phyloP scores from a whole-genome alignment of 2,113 vertebrate genomes.

The Cynoglossus semilaevis region DNA sequence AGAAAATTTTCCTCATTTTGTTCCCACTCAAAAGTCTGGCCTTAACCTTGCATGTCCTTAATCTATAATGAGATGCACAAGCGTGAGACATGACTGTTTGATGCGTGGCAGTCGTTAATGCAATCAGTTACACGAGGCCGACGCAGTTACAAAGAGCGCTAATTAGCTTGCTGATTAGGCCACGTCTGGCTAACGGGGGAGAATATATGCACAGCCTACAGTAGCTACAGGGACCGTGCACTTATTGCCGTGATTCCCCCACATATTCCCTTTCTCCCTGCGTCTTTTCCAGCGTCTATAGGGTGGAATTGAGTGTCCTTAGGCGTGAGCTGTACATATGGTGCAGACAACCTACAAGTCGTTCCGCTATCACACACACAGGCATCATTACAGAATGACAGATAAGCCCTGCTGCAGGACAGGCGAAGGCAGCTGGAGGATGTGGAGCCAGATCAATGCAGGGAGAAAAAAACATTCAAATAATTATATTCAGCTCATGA shows the following conservation, averaged over 20 bases:
- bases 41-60: slow-evolving; percentile 50
- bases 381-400: slow-evolving; percentile 25
- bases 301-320: slow-evolving; percentile 17
- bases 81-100: slow-evolving; percentile 53
- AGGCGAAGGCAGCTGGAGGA: slow-evolving; percentile 8
- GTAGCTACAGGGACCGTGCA: slow-evolving; percentile 38
- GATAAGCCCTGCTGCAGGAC: slow-evolving; percentile 23
- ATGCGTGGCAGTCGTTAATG: slow-evolving; percentile 68
- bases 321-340: slow-evolving; percentile 31
- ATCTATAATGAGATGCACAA: slow-evolving; percentile 60
- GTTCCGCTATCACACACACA: slow-evolving; percentile 24
- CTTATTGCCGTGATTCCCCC: slow-evolving; percentile 6
- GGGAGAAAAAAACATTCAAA: not conserved
- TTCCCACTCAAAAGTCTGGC: slow-evolving; percentile 26
- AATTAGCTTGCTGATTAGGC: slow-evolving; percentile 69
- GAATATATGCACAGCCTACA: slow-evolving; percentile 38
- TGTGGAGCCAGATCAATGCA: not conserved
- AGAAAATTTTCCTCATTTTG: slow-evolving; percentile 38
- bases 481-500: too few species aligned
- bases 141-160: slow-evolving; percentile 53
- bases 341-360: slow-evolving; percentile 22
- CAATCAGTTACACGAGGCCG: slow-evolving; percentile 65
- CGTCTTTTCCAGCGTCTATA: slow-evolving; percentile 21
- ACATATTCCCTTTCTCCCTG: not conserved
- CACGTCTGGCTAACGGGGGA: slow-evolving; percentile 53